Percentiles rank a stretch among this genome's conserved stretches.
These are phyloP conservation scores for Erythrocebus patas DNA, from an alignment of 2,113 vertebrate genomes.

Conservation along the genomic window DNA sequence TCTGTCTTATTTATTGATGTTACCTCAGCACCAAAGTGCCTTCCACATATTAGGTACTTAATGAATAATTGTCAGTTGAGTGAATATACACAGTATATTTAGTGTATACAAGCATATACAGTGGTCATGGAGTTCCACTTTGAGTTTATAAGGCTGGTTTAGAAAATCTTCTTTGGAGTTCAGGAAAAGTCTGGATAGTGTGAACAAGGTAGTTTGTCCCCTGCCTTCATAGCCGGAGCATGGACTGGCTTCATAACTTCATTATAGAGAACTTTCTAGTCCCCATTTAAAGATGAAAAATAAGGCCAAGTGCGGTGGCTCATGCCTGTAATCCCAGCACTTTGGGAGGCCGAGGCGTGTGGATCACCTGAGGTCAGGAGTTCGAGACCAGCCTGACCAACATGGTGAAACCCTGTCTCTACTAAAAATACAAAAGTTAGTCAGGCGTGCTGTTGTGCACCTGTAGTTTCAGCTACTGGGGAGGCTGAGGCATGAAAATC, in stretches of 20 bases:
- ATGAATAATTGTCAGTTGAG: constrained; percentile 4
- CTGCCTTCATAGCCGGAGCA: background rate
- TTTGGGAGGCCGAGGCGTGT: too few relatives aligned
- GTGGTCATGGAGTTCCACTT: background rate
- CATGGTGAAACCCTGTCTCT: background rate
- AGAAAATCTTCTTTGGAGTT: constrained; percentile 22
- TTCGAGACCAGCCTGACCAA: background rate
- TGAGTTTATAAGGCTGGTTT: background rate
- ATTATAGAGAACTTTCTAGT: constrained; percentile 14
- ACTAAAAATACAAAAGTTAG: background rate
- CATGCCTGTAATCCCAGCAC: too few relatives aligned
- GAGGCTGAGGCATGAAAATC: background rate
- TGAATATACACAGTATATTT: background rate
- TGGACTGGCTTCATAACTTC: background rate
- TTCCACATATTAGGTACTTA: background rate
- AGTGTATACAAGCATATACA: background rate
- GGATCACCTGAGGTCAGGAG: too few relatives aligned
- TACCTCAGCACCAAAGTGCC: background rate
- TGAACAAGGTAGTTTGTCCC: background rate
- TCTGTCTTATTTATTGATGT: constrained; percentile 19
- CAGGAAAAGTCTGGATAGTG: background rate
- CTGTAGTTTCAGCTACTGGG: background rate
- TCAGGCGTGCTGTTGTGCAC: background rate
- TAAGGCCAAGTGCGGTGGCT: background rate
- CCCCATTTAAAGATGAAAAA: constrained; percentile 33